phyloP scores from a whole-genome alignment of 2,888 invertebrate species.

The Allygus modestus region DNA sequence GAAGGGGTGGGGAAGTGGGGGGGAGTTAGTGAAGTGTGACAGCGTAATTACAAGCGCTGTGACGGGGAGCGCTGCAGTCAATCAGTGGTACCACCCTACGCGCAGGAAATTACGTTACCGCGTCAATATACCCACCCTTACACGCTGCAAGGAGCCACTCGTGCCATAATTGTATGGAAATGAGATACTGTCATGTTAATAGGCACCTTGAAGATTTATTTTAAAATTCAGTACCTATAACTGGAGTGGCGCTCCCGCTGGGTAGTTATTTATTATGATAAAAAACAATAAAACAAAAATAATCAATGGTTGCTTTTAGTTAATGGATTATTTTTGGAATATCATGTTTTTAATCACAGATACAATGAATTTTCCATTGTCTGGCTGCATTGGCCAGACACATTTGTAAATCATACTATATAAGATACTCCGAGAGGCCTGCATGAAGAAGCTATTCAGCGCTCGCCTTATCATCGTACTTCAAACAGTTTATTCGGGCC shows the following conservation, averaged over 20 bases:
- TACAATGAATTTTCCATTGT: no score
- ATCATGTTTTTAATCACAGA: no score
- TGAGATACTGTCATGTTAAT: constrained; percentile 5
- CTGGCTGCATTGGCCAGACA: no score
- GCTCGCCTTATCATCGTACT: neutral
- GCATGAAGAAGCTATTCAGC: neutral
- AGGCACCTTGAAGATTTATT: neutral
- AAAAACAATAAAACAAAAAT: no score
- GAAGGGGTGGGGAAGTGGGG: neutral
- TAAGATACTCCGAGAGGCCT: constrained; percentile 22
- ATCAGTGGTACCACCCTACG: constrained; percentile 36
- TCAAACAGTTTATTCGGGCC: neutral
- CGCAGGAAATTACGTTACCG: constrained; percentile 38
- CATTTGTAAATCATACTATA: no score
- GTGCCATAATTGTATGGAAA: constrained; percentile 31
- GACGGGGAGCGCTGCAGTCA: constrained; percentile 33
- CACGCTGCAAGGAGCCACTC: neutral
- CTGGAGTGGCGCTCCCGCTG: no score
- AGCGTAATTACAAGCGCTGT: constrained; percentile 19
- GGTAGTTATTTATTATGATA: no score
- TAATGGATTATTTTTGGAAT: no score
- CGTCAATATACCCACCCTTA: constrained; percentile 11
- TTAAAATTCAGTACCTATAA: no score
- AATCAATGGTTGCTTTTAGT: no score
- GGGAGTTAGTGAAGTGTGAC: constrained; percentile 14